Evolutionary conservation across 2,113 vertebrate genomes (phyloP).

Genomic region (Illadopsis cleaveri): DNA sequence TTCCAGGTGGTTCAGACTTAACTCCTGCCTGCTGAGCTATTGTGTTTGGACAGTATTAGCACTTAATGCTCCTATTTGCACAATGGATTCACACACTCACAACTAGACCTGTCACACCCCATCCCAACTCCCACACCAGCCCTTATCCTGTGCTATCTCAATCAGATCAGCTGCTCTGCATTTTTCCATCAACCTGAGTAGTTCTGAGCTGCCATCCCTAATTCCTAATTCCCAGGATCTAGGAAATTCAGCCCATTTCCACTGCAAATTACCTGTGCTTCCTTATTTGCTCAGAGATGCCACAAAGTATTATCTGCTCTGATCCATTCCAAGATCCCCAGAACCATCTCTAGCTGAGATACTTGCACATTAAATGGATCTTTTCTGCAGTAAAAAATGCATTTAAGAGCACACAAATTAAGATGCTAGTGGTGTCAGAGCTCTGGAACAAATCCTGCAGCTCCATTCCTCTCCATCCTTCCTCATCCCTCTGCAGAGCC

Average conservation of each 20-base stretch:
- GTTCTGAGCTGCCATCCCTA: neutral
- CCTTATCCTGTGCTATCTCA: neutral
- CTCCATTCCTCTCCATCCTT: neutral
- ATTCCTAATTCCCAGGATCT: neutral
- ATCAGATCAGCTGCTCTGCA: neutral
- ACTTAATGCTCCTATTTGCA: neutral
- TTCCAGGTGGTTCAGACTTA: neutral
- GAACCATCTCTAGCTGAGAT: neutral
- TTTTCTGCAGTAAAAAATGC: neutral
- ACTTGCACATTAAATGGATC: neutral
- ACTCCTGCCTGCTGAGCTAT: neutral
- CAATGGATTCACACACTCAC: neutral
- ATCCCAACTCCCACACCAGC: neutral
- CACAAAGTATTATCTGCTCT: neutral
- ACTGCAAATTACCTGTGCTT: neutral
- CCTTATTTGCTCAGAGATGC: neutral
- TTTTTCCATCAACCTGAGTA: neutral
- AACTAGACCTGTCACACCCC: rapidly evolving
- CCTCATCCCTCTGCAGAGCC: neutral
- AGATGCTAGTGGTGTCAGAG: neutral
- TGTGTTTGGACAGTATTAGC: neutral
- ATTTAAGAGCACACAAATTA: neutral
- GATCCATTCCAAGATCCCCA: neutral
- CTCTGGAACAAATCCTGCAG: neutral
- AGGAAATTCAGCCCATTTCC: neutral